Base-by-base conservation (phyloP, 1,140 invertebrate genomes). In the Plodia interpunctella region DNA sequence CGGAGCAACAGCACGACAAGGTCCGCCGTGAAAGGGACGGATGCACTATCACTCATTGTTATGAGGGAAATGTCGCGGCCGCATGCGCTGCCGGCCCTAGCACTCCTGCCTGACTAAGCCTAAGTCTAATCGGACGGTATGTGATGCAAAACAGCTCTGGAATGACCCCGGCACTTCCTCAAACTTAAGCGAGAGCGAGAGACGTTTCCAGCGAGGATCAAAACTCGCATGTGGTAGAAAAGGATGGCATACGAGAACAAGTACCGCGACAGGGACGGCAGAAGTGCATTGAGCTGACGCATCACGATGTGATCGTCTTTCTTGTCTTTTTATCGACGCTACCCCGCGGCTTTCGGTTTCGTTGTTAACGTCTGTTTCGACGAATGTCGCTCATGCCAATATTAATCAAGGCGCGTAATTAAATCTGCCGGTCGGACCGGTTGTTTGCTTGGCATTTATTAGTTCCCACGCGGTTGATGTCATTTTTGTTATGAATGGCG, bases 31-130 rank as follows among this genome's bases (percentile, higher is more conserved):
- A 84, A 76, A 83, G 83, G 74, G 81, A 84, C 77, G 81, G 80
- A 79, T 78, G 75, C 76, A 83, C 82, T 85, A 84, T 87, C 81
- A 84, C 85, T 86, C 78, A 86, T 88, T 83, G 85, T 83, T 85
- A 86, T 85, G 83, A 80, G 71, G 67, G 76, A 78, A 77, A 79
- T 77, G 82, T 86, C 80, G 78, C 80, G 80, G 76, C 78, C 80
- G 80, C 83, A 82, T 77, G 75, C 81, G 69, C 44, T 21, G 21
- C 44, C 49, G 44, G 38, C 4, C 35, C 38, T 44, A 2, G 54
- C 67, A 74, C 64, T 69, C 78, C 68, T 73, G 64, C 66, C 65
- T 75, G 72, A 70, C 72, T 73, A 72, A 79, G 73, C 70, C 66
- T 70, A 63, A 60, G 76, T 68, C 77, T 79, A 81, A 81, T 87